phyloP scores from a whole-genome alignment of 2,797 vertebrate genomes.

The Salmo trutta region DNA sequence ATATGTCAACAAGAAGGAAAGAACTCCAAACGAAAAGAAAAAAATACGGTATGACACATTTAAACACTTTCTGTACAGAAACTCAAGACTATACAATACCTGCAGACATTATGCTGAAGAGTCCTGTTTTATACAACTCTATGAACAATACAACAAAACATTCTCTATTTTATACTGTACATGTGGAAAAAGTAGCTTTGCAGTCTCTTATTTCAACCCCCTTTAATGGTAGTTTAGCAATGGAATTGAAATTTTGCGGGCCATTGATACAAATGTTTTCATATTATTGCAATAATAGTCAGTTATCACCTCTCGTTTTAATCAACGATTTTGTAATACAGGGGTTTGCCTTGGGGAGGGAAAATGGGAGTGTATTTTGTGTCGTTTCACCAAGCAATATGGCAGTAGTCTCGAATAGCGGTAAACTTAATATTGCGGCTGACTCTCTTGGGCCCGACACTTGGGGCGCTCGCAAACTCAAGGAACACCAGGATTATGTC shows the following conservation, averaged over 20 bases:
- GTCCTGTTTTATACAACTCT: conserved; percentile 86
- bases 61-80: conserved; percentile 81
- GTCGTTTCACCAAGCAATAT: conserved; percentile 70
- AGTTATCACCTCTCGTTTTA: conserved; percentile 54
- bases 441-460: conserved; percentile 1
- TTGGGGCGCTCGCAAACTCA: conserved; percentile 19
- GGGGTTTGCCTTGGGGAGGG: conserved; percentile 36
- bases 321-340: background rate
- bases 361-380: conserved; percentile 14
- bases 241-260: conserved; percentile 78
- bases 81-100: conserved; percentile 85
- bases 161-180: conserved; percentile 86
- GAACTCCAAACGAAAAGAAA: conserved; percentile 53
- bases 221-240: conserved; percentile 72
- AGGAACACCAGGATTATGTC: conserved; percentile 2
- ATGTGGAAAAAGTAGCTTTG: conserved; percentile 70
- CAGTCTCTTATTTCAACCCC: conserved; percentile 44
- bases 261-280: conserved; percentile 76
- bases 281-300: conserved; percentile 83
- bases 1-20: conserved; percentile 52
- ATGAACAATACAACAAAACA: conserved; percentile 85
- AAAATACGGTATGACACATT: conserved; percentile 61
- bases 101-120: conserved; percentile 78
- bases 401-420: conserved; percentile 67
- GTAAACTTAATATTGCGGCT: conserved; percentile 75